A percentile compares a stretch with the other conserved stretches of the same genome.
Evolutionary conservation across 2,888 invertebrate species (phyloP).

Genomic region (Priapulus caudatus): DNA sequence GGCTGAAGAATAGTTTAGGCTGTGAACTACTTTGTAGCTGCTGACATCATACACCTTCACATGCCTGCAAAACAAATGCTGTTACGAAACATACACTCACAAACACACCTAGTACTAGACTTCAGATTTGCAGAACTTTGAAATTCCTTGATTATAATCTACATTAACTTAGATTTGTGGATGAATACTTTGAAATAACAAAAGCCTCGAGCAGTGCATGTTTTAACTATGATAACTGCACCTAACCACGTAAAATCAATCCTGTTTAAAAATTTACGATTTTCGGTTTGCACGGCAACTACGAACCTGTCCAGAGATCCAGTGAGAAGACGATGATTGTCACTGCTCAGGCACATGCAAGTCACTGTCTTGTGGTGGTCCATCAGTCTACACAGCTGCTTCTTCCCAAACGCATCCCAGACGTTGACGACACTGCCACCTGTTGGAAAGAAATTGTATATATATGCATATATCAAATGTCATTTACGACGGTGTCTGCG

Average conservation of each 20-base stretch:
- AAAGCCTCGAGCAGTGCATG: no score
- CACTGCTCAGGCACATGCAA: slow-evolving; percentile 63
- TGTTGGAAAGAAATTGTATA: slow-evolving; percentile 30
- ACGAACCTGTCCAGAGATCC: slow-evolving; percentile 78
- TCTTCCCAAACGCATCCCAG: slow-evolving; percentile 78
- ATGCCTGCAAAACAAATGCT: slow-evolving; percentile 43
- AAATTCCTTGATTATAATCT: no score
- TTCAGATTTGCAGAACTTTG: no score
- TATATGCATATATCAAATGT: no score
- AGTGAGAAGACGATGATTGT: slow-evolving; percentile 69
- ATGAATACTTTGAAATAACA: no score
- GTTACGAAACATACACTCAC: slow-evolving; percentile 4
- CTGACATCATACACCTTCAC: slow-evolving; percentile 76
- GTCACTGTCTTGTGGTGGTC: slow-evolving; percentile 95
- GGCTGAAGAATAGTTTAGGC: slow-evolving; percentile 77
- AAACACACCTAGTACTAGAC: no score
- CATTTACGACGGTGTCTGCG: no score
- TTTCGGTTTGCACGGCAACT: no score
- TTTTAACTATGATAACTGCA: no score
- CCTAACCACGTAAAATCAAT: no score
- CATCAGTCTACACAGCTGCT: slow-evolving; percentile 65
- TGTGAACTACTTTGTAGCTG: slow-evolving; percentile 73
- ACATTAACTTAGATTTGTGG: no score
- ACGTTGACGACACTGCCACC: slow-evolving; percentile 77
- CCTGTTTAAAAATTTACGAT: no score